Conservation (phyloP, 2,888 invertebrate species). For the Tigriopus californicus region DNA sequence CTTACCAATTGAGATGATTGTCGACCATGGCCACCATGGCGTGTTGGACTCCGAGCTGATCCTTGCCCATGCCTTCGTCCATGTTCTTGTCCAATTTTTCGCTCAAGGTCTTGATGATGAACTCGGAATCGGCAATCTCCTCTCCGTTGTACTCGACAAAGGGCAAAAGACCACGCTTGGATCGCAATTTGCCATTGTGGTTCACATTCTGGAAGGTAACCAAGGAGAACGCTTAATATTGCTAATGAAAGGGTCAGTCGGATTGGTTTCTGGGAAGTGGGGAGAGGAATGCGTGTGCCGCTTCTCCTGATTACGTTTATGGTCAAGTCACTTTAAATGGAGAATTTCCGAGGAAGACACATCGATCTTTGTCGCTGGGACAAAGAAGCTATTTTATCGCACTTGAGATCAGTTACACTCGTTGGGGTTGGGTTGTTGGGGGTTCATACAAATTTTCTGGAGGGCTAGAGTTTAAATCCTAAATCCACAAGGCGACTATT, state of each 20-base stretch:
- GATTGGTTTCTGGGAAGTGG: too few species aligned
- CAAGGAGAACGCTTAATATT: slow-evolving; percentile 17
- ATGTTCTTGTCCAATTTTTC: slow-evolving; percentile 63
- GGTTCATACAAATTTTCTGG: too few species aligned
- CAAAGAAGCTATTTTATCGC: too few species aligned
- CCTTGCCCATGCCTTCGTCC: slow-evolving; percentile 58
- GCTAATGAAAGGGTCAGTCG: neutral
- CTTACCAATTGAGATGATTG: slow-evolving; percentile 68
- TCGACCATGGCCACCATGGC: slow-evolving; percentile 88
- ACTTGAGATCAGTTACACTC: too few species aligned
- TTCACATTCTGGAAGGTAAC: slow-evolving; percentile 62
- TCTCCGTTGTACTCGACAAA: slow-evolving; percentile 88
- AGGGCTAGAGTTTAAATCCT: too few species aligned
- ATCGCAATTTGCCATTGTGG: slow-evolving; percentile 79
- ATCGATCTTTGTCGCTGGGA: too few species aligned
- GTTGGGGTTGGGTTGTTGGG: too few species aligned
- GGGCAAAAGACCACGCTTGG: slow-evolving; percentile 81
- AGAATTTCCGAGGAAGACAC: too few species aligned
- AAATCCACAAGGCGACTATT: too few species aligned
- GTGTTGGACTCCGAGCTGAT: slow-evolving; percentile 70
- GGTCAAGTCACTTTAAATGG: too few species aligned
- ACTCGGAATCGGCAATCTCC: slow-evolving; percentile 75
- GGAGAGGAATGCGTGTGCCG: too few species aligned
- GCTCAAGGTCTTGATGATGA: slow-evolving; percentile 70
- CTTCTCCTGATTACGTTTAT: too few species aligned